These are phyloP conservation scores for Lepus oiostolus DNA, from an alignment of 2,797 vertebrate species.

Conservation along the genomic window DNA sequence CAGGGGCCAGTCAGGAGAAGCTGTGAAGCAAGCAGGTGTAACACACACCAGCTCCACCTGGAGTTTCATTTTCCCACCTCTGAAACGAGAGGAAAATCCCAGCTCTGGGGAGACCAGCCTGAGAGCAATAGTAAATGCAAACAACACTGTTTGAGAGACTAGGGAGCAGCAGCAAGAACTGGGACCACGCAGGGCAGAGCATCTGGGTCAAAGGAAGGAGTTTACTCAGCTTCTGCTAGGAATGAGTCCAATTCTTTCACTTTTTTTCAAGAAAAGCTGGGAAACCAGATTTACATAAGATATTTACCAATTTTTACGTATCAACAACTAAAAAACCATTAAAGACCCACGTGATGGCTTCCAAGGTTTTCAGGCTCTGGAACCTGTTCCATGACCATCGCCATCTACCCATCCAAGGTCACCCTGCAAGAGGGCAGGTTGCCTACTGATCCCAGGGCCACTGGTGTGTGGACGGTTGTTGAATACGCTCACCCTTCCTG, in stretches of 20 bases:
- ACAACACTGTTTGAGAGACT: slow-evolving; percentile 2
- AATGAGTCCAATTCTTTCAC: background rate
- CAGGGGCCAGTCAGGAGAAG: background rate
- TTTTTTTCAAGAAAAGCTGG: background rate
- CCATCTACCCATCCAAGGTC: background rate
- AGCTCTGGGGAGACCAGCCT: background rate
- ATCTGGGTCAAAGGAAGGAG: background rate
- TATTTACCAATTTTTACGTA: slow-evolving; percentile 29
- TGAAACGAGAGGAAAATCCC: slow-evolving; percentile 21
- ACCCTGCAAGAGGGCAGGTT: background rate
- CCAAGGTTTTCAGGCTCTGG: slow-evolving; percentile 16
- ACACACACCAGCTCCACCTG: background rate
- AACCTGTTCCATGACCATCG: background rate
- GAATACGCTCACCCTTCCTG: background rate
- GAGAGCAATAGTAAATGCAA: slow-evolving; percentile 28
- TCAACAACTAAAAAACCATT: slow-evolving; percentile 30
- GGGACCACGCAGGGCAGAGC: background rate
- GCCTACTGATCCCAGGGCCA: background rate
- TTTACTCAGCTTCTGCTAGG: background rate
- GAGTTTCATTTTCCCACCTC: background rate
- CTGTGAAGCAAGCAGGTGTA: slow-evolving; percentile 11
- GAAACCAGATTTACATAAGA: slow-evolving; percentile 9
- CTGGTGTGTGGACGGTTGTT: background rate
- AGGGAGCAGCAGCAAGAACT: background rate
- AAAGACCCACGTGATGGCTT: background rate